phyloP scores from a whole-genome alignment of 2,888 invertebrate genomes.

The Ectropis crepuscularia region DNA sequence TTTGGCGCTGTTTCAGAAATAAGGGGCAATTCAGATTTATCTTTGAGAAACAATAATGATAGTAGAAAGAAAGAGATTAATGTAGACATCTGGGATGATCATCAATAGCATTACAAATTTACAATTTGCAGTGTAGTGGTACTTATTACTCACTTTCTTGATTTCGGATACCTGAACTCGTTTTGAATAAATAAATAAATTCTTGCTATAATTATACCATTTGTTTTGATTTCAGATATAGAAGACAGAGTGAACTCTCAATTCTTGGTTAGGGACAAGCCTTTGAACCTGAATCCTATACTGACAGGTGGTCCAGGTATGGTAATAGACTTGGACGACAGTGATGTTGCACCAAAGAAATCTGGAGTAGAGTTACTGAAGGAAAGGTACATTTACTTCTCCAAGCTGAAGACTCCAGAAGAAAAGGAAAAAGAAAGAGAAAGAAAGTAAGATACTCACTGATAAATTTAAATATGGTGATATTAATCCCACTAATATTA shows the following conservation, averaged over 20 bases:
- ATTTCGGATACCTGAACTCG: too few relatives aligned
- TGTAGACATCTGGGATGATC: too few relatives aligned
- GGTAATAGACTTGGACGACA: constrained; percentile 70
- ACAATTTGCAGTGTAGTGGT: too few relatives aligned
- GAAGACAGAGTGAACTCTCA: constrained; percentile 50
- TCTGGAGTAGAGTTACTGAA: constrained; percentile 88
- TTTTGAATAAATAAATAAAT: neutral
- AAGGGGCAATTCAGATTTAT: too few relatives aligned
- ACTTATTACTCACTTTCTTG: too few relatives aligned
- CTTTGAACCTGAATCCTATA: constrained; percentile 67
- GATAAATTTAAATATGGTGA: constrained; percentile 25
- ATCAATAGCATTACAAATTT: too few relatives aligned
- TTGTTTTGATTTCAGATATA: constrained; percentile 46
- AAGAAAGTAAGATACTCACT: constrained; percentile 78
- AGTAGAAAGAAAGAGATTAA: too few relatives aligned
- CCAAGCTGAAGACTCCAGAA: constrained; percentile 79
- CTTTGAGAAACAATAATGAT: too few relatives aligned
- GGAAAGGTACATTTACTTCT: constrained; percentile 89
- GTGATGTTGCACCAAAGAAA: constrained; percentile 55
- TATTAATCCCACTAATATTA: too few relatives aligned
- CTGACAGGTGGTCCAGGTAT: constrained; percentile 81
- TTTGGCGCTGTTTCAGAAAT: too few relatives aligned
- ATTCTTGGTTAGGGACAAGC: constrained; percentile 48
- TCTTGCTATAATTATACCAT: too few relatives aligned
- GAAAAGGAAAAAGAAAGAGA: constrained; percentile 83